Conservation (phyloP, 2,888 invertebrate genomes). For the Scrobipalpa atriplicella region DNA sequence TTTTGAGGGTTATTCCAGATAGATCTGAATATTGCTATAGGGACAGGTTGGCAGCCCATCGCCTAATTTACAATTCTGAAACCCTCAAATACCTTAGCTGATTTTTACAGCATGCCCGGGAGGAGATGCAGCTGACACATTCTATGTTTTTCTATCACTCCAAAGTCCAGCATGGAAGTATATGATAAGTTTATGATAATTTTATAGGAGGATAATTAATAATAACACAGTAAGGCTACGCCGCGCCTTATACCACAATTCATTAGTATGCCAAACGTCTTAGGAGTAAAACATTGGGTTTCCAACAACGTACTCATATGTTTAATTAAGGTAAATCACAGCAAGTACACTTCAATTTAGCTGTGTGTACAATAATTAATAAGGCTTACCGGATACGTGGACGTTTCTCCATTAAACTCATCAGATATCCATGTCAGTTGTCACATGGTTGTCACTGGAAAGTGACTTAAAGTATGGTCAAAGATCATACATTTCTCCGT, state of each 20-base stretch:
- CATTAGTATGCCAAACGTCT: background rate
- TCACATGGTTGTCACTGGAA: background rate
- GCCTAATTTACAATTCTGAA: no score
- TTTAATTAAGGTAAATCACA: constrained; percentile 11
- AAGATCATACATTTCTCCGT: no score
- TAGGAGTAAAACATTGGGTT: background rate
- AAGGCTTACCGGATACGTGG: constrained; percentile 1
- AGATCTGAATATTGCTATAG: no score
- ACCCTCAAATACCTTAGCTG: no score
- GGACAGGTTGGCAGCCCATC: no score
- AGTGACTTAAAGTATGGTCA: background rate
- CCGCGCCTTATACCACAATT: background rate
- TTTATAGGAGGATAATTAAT: no score
- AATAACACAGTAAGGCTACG: background rate
- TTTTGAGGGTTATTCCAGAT: no score
- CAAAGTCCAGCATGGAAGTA: no score
- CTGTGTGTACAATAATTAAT: background rate
- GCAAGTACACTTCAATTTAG: background rate
- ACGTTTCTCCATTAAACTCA: background rate
- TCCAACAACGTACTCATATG: background rate
- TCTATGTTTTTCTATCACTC: no score
- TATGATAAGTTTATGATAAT: no score
- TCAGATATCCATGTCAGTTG: background rate
- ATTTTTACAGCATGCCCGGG: no score
- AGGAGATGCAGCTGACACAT: no score